Percentiles rank a stretch among this genome's conserved stretches.
Conservation (phyloP, 1,140 invertebrate species). For the Euura saliciscinereae region DNA sequence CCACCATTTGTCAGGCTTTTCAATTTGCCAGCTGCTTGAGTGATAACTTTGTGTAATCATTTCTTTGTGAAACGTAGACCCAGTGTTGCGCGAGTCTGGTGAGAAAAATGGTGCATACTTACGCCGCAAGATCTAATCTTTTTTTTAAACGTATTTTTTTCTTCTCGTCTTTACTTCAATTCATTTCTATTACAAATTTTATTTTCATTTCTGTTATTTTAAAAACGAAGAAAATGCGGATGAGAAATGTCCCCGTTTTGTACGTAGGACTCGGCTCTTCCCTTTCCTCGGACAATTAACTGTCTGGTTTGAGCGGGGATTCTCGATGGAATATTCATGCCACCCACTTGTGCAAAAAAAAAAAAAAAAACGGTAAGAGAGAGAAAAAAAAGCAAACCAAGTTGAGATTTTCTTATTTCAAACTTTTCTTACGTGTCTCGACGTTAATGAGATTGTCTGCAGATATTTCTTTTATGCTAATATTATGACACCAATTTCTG, state of each 20-base stretch:
- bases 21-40: not conserved
- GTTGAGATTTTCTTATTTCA: not conserved
- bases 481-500: conserved; percentile 1
- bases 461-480: conserved; percentile 5
- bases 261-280: too few species aligned
- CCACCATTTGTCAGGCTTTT: not conserved
- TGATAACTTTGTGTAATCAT: not conserved
- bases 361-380: too few species aligned
- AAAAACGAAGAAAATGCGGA: not conserved
- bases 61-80: not conserved
- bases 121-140: too few species aligned
- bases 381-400: not conserved
- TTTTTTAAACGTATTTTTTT: not conserved
- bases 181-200: not conserved
- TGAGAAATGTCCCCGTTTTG: too few species aligned
- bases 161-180: not conserved
- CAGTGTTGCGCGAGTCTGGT: too few species aligned
- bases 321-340: not conserved
- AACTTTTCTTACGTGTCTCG: conserved; percentile 3
- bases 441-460: not conserved
- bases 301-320: not conserved
- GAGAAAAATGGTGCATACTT: too few species aligned
- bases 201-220: not conserved
- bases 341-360: not conserved
- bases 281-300: not conserved